Base-by-base conservation (phyloP, 2,797 vertebrate genomes). In the Urocyon cinereoargenteus region DNA sequence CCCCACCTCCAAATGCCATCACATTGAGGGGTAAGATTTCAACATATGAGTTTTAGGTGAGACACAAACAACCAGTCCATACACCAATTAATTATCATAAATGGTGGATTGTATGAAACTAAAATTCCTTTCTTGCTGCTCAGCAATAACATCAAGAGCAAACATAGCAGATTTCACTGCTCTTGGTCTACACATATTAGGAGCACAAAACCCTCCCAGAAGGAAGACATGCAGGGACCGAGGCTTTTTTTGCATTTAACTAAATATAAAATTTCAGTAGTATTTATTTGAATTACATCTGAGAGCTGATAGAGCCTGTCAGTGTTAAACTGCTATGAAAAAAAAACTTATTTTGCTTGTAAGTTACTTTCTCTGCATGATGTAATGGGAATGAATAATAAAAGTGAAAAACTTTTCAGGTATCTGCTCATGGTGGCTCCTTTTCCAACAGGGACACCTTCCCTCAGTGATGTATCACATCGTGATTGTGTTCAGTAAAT, bases 401-500 rank as follows among this genome's bases (percentile, higher is more conserved):
- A 51, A 14, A 28, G 53, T 13, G 12, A 40, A n/a, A 31, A 45
- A 1, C 13, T 16, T 3, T 3, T 3, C 31, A 55, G n/a, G 10
- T 3, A 0, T 6, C 3, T 34, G 12, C 40, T 28, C 2, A 11
- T 3, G 34, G 28, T 22, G 2, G 13, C 10, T 36, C 75, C 3
- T 26, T 73, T 53, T 24, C 22, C 19, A 1, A 2, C 19, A 3
- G 36, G 24, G 82, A 77, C 24, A 9, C 11, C 57, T 21, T 3
- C 1, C 22, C 12, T 26, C 5, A 14, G 2, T 8, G 53, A 45
- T 0, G 0, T 11, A 13, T 49, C 53, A 5, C 13, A 2, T 34
- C 14, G 57, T 0, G 1, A 14, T 6, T 16, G 0, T 7, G n/a
- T 64, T 26, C 15, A 12, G 5, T 21, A 21, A 21, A 6, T 6